A percentile compares a stretch with the other conserved stretches of the same genome.
Conservation (phyloP, 2,888 invertebrate species). For the Deroplatys truncata region DNA sequence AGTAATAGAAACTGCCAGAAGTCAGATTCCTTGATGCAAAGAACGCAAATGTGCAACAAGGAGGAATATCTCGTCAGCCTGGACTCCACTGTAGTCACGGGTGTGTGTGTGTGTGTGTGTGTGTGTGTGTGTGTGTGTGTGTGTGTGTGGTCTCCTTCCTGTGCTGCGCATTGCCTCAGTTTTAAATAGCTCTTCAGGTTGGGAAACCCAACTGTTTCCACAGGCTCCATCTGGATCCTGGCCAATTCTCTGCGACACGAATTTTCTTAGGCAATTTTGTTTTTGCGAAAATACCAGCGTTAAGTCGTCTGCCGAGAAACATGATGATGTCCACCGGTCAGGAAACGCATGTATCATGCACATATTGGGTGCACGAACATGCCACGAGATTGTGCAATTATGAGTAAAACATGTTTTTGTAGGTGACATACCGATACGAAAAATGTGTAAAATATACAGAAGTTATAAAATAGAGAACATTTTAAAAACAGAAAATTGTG, state of each 20-base stretch:
- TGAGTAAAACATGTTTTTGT: no score
- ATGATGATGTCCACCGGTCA: no score
- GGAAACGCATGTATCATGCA: no score
- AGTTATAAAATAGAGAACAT: no score
- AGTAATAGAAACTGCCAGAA: no score
- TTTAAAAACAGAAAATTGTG: no score
- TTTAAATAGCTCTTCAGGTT: conserved; percentile 5
- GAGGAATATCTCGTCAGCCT: neutral
- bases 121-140: neutral
- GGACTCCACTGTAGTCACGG: neutral
- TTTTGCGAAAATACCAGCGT: neutral
- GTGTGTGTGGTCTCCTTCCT: neutral
- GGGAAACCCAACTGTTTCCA: neutral
- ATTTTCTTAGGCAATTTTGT: neutral
- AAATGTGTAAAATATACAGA: no score
- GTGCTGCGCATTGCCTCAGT: neutral
- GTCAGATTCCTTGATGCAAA: no score
- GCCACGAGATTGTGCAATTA: no score
- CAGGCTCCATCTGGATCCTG: neutral
- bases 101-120: neutral
- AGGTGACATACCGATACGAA: no score
- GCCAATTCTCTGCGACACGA: neutral
- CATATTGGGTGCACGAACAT: no score
- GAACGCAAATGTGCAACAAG: neutral
- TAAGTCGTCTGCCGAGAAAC: neutral